Conservation (phyloP, 2,113 vertebrate species). For the Platichthys stellatus region DNA sequence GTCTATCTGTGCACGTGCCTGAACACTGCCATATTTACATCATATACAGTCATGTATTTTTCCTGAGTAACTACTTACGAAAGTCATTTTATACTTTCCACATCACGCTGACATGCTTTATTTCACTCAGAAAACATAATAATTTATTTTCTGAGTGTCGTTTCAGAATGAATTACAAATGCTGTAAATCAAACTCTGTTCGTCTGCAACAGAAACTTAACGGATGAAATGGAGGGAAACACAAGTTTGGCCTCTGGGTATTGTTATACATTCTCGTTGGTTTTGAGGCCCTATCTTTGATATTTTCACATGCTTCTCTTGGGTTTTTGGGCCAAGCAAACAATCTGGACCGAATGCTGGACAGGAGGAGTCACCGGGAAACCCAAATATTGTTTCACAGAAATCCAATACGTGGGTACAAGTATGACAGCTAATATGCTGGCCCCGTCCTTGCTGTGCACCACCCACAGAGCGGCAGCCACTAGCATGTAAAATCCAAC, state of each 20-base stretch:
- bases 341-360: slow-evolving; percentile 56
- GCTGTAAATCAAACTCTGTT: slow-evolving; percentile 46
- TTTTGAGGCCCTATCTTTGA: slow-evolving; percentile 62
- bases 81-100: slow-evolving; percentile 45
- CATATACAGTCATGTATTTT: slow-evolving; percentile 32
- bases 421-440: slow-evolving; percentile 76
- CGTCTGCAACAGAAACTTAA: slow-evolving; percentile 20
- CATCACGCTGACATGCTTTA: slow-evolving; percentile 35
- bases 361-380: slow-evolving; percentile 58
- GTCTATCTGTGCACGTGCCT: too few species aligned
- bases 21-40: not conserved
- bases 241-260: slow-evolving; percentile 53
- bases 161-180: slow-evolving; percentile 51
- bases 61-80: slow-evolving; percentile 31
- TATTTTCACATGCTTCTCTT: slow-evolving; percentile 63
- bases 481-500: slow-evolving; percentile 56
- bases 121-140: slow-evolving; percentile 50
- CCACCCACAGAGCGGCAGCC: slow-evolving; percentile 70
- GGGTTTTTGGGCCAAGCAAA: slow-evolving; percentile 44
- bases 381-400: slow-evolving; percentile 78
- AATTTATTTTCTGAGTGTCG: slow-evolving; percentile 18
- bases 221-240: slow-evolving; percentile 50
- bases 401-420: slow-evolving; percentile 76
- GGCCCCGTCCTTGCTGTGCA: slow-evolving; percentile 52
- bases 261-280: slow-evolving; percentile 62